phyloP scores from a whole-genome alignment of 1,140 invertebrate genomes.

The Neotoxoptera formosana region DNA sequence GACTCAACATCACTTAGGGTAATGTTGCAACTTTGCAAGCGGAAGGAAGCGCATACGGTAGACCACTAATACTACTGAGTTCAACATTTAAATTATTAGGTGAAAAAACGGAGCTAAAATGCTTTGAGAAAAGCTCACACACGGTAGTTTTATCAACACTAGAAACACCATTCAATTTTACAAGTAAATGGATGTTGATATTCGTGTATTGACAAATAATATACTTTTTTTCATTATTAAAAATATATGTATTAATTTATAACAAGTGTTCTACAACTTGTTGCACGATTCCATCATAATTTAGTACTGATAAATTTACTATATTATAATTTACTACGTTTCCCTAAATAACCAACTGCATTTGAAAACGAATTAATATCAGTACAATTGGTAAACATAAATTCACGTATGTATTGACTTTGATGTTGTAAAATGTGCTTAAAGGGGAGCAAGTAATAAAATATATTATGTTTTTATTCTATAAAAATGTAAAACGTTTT shows the following conservation, averaged over 20 bases:
- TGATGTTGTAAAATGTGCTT: background rate
- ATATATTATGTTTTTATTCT: background rate
- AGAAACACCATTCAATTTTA: no score
- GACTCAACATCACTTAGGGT: no score
- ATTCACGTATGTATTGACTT: background rate
- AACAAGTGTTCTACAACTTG: background rate
- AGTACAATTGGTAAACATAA: background rate
- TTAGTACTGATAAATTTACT: background rate
- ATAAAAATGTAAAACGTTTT: background rate
- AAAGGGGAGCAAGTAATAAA: background rate
- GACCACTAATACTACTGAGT: no score
- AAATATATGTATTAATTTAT: background rate
- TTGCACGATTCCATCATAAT: background rate
- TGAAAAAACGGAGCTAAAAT: no score
- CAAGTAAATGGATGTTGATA: no score
- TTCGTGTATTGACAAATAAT: background rate
- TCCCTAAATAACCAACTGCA: background rate
- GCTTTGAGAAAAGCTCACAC: no score
- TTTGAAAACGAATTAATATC: background rate
- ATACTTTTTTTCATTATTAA: background rate
- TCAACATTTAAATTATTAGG: no score
- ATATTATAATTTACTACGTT: no score
- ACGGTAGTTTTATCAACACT: no score
- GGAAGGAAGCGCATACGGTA: no score
- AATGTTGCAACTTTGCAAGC: no score